These are phyloP conservation scores for Sebastes steindachneri DNA, from an alignment of 2,797 vertebrate species.

Conservation along the genomic window DNA sequence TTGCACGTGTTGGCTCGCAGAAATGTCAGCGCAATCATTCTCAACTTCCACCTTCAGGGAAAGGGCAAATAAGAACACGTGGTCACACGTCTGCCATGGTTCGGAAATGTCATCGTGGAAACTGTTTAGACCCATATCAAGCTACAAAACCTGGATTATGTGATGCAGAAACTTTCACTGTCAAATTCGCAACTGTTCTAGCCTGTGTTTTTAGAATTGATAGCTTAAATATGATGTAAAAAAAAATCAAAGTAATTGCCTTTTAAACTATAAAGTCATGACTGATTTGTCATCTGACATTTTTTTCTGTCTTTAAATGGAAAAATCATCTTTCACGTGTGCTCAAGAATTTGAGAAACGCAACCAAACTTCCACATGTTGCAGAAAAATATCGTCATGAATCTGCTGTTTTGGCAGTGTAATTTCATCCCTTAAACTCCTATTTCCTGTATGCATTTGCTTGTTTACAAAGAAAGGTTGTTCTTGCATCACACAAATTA, in stretches of 20 bases:
- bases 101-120: background rate
- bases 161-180: background rate
- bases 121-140: background rate
- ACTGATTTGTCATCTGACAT: background rate
- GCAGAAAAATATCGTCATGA: background rate
- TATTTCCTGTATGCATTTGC: background rate
- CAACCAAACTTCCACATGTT: background rate
- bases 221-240: background rate
- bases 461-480: background rate
- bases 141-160: background rate
- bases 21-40: constrained; percentile 85
- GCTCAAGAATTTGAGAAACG: background rate
- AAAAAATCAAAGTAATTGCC: background rate
- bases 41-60: constrained; percentile 84
- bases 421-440: background rate
- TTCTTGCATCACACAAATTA: background rate
- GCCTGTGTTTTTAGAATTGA: background rate
- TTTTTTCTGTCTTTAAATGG: background rate
- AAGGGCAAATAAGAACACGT: background rate
- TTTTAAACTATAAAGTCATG: background rate
- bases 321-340: background rate
- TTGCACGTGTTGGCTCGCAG: constrained; percentile 79
- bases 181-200: background rate
- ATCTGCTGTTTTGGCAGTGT: background rate
- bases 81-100: background rate